Evolutionary conservation across 2,888 invertebrate species (phyloP).

Genomic region (Cylloceria caligata): DNA sequence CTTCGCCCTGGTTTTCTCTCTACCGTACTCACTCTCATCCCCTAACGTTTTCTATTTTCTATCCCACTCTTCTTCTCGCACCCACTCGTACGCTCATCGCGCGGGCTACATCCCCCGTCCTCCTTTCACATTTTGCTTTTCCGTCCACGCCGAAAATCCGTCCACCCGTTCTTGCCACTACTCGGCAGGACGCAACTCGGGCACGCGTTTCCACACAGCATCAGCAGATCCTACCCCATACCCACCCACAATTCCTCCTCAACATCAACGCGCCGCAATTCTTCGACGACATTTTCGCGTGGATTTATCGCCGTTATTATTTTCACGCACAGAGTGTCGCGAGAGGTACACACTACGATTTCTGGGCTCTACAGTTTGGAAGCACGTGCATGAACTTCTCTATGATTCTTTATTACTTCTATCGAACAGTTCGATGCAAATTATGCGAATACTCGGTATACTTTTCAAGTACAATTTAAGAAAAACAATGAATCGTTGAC

Average conservation of each 20-base stretch:
- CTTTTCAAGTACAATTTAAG: background rate
- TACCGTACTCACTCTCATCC: constrained; percentile 40
- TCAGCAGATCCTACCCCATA: background rate
- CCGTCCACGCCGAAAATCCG: constrained; percentile 22
- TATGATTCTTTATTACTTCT: background rate
- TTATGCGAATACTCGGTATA: background rate
- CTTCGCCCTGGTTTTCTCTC: constrained; percentile 56
- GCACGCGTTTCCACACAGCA: constrained; percentile 7
- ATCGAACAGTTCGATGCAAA: too few relatives aligned
- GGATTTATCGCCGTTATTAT: constrained; percentile 72
- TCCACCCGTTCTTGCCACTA: background rate
- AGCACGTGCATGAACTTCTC: background rate
- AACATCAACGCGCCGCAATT: constrained; percentile 26
- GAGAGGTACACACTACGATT: constrained; percentile 30
- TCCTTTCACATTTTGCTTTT: constrained; percentile 8
- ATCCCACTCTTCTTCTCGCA: constrained; percentile 12
- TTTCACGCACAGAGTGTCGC: constrained; percentile 61
- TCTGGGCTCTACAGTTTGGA: constrained; percentile 14
- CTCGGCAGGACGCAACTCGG: background rate
- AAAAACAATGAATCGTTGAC: background rate
- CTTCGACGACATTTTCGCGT: constrained; percentile 57
- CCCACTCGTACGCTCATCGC: constrained; percentile 38
- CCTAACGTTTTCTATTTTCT: constrained; percentile 2
- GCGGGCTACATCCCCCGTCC: constrained; percentile 9
- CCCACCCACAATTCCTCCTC: background rate